phyloP scores from a whole-genome alignment of 2,797 vertebrate species.

The Pampus argenteus region DNA sequence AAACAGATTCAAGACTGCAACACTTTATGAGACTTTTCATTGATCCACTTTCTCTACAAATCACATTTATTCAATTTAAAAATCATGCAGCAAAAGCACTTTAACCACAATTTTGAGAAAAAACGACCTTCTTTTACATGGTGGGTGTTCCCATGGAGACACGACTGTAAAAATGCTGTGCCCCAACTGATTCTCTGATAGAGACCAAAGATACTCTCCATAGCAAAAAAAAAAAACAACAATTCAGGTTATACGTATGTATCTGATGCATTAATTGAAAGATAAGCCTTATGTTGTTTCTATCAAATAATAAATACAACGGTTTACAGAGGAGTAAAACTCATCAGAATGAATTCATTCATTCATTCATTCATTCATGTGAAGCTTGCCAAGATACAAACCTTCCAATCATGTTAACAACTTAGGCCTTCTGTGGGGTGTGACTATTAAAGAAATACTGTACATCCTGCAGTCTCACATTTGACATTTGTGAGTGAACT shows the following conservation, averaged over 20 bases:
- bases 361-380: background rate
- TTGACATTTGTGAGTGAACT: background rate
- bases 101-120: conserved; percentile 24
- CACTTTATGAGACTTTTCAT: conserved; percentile 28
- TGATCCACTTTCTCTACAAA: conserved; percentile 11
- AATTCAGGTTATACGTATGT: background rate
- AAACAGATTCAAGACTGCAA: background rate
- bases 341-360: background rate
- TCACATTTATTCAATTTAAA: conserved; percentile 2
- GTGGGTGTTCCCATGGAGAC: conserved; percentile 45
- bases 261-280: conserved; percentile 7
- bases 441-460: conserved; percentile 12
- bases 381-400: background rate
- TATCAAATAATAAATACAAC: too few relatives aligned
- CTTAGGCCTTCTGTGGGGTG: background rate
- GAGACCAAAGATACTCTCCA: conserved; percentile 5
- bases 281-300: conserved; percentile 1
- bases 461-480: background rate
- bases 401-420: background rate
- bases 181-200: background rate
- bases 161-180: background rate
- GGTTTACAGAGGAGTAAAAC: too few relatives aligned
- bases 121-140: conserved; percentile 14
- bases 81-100: conserved; percentile 5
- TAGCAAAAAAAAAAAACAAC: conserved; percentile 15